phyloP scores from a whole-genome alignment of 1,140 invertebrate genomes.

The Aphaenogaster rudis region DNA sequence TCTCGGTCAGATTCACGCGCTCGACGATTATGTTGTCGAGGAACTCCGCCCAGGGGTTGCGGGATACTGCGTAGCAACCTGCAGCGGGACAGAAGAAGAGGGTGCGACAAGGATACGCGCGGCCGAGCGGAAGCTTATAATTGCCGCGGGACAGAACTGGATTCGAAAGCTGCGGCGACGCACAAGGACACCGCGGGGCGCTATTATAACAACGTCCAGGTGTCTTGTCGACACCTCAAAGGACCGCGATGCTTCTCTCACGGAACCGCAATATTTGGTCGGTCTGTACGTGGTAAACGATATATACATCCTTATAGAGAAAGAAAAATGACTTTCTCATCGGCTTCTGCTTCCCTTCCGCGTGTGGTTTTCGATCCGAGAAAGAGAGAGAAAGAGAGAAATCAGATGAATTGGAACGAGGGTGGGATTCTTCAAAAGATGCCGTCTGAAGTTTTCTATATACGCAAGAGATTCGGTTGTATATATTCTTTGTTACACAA shows the following conservation, averaged over 20 bases:
- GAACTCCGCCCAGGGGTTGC: slow-evolving; percentile 63
- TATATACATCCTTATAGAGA: slow-evolving; percentile 18
- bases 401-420: too few species aligned
- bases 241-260: slow-evolving; percentile 54
- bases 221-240: slow-evolving; percentile 78
- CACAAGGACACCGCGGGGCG: slow-evolving; percentile 66
- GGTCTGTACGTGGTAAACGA: slow-evolving; percentile 38
- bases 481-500: not conserved
- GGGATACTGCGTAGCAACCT: not conserved
- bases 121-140: slow-evolving; percentile 77
- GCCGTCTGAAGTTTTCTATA: not conserved
- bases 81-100: slow-evolving; percentile 28
- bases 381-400: not conserved
- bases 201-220: slow-evolving; percentile 76
- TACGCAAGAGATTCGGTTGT: not conserved
- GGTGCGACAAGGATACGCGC: slow-evolving; percentile 25
- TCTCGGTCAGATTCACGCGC: slow-evolving; percentile 33
- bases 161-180: slow-evolving; percentile 42
- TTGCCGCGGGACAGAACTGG: slow-evolving; percentile 65
- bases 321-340: slow-evolving; percentile 70
- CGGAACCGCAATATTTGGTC: slow-evolving; percentile 51
- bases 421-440: not conserved
- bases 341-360: not conserved
- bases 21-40: slow-evolving; percentile 61
- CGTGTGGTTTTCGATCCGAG: slow-evolving; percentile 26